Percentiles rank a stretch among this genome's conserved stretches.
phyloP scores from a whole-genome alignment of 2,888 invertebrate species.

The Actias luna region DNA sequence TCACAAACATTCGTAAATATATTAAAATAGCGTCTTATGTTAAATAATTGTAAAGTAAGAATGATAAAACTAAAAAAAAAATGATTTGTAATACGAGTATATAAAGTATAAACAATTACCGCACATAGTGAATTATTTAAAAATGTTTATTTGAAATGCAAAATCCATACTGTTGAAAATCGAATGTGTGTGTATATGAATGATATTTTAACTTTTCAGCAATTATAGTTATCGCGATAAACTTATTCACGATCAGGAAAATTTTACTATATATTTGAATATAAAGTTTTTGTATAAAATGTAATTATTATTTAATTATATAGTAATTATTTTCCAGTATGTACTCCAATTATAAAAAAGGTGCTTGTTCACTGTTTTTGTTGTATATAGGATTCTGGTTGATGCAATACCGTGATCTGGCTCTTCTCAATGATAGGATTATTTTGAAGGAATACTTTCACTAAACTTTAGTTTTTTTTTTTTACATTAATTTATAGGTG shows the following conservation, averaged over 20 bases:
- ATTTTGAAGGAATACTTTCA: too few relatives aligned
- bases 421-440: too few relatives aligned
- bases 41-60: background rate
- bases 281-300: background rate
- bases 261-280: background rate
- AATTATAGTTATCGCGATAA: slow-evolving; percentile 10
- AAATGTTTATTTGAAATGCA: background rate
- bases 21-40: background rate
- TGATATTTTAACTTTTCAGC: background rate
- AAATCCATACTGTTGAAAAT: background rate
- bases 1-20: background rate
- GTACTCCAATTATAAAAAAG: too few relatives aligned
- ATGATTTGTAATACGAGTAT: background rate
- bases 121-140: background rate
- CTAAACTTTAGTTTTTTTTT: too few relatives aligned
- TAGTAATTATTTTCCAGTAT: background rate
- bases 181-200: background rate
- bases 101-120: background rate
- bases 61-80: background rate
- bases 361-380: too few relatives aligned
- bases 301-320: background rate
- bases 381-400: too few relatives aligned
- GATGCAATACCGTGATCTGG: too few relatives aligned
- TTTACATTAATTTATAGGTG: too few relatives aligned
- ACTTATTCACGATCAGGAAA: background rate